phyloP scores from a whole-genome alignment of 2,888 invertebrate genomes.

The Ariolimax columbianus region DNA sequence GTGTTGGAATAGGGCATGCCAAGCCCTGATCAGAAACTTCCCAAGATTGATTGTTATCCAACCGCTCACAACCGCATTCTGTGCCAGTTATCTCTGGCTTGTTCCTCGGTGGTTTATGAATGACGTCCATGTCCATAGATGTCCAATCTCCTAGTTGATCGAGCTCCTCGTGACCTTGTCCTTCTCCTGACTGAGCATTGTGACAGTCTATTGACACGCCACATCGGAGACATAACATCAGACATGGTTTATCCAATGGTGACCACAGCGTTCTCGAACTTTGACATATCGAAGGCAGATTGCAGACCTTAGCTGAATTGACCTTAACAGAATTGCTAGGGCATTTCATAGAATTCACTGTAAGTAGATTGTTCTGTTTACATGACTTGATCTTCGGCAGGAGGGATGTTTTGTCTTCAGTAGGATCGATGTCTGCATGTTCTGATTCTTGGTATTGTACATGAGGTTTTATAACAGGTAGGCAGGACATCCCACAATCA shows the following conservation, averaged over 20 bases:
- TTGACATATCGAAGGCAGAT: not conserved
- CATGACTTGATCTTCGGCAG: not conserved
- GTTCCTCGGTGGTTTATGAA: not conserved
- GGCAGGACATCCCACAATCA: not conserved
- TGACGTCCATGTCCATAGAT: no score
- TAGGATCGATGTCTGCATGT: not conserved
- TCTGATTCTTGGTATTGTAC: not conserved
- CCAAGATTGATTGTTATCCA: not conserved
- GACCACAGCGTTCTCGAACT: not conserved
- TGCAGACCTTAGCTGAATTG: not conserved
- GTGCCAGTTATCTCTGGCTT: not conserved
- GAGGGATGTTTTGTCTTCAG: not conserved
- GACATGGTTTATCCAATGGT: not conserved
- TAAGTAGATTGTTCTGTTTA: not conserved
- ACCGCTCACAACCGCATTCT: no score
- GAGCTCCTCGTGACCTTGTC: not conserved
- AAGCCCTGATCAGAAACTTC: not conserved
- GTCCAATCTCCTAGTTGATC: not conserved
- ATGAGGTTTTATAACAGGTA: not conserved
- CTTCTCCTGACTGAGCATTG: not conserved
- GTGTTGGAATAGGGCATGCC: not conserved
- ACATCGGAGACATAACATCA: conserved; percentile 8
- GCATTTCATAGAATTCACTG: no score
- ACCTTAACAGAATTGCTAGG: not conserved
- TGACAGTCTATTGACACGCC: not conserved